Base-by-base conservation (phyloP, 2,113 vertebrate species). In the Channa maculata region DNA sequence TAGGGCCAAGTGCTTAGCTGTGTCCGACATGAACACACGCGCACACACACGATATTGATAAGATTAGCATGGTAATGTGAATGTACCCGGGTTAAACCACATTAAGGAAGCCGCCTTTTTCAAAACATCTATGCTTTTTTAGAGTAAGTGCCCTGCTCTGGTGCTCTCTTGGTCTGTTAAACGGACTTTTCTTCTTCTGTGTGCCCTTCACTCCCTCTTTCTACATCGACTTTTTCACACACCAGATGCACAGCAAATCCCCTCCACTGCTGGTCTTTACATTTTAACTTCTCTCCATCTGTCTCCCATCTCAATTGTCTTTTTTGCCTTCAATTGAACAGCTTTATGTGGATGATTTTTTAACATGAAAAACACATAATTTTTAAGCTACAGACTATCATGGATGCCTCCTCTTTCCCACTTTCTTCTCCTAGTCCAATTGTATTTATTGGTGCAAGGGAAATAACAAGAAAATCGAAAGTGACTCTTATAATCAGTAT, bases 21-120 rank as follows among this genome's bases (percentile, higher is more conserved):
- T 60, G 55, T 76, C 51, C 64, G n/a, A 49, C 77, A 62, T 52
- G 53, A 69, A 72, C 65, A 62, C 43, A 59, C n/a, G 24, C n/a
- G 24, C 62, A 0, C 51, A 45, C 71, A 50, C 50, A 63, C 4
- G 37, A 34, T 71, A 81, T 67, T 86, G 83, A 91, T 91, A 75
- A 80, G 85, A 90, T 90, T 92, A 91, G 71, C 58, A 89, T 91
- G 90, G 71, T 89, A 90, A 92, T 92, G 84, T 75, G 83, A 80
- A 86, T 60, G 83, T 86, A 76, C 59, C 68, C 33, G 75, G 75
- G 80, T 84, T 80, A 73, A 89, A 88, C 80, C 68, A 10, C 74
- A 77, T 90, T 83, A 81, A 79, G 64, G 63, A 15, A 80, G 64
- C 67, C 79, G 75, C 79, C 79, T 83, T 83, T 65, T 63, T 71